Base-by-base conservation (phyloP, 2,888 invertebrate species). In the Caenorhabditis imperialis region DNA sequence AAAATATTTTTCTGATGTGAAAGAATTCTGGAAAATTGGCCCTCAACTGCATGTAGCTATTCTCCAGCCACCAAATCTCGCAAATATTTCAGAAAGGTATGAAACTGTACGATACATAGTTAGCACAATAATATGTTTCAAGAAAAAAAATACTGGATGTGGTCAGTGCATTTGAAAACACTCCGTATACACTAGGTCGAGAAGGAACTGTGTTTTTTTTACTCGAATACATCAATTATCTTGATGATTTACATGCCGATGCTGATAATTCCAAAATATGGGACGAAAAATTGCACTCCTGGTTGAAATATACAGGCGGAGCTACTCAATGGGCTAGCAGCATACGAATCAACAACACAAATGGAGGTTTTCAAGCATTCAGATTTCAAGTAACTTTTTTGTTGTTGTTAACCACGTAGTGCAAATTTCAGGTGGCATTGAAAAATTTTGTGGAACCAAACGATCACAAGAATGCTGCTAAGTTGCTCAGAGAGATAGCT, bases 201-300 rank as follows among this genome's bases (percentile, higher is more conserved):
- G 83, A 84, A 51, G 87, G 84, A 20, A 88, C 88, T 3, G 85
- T 88, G 38, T 88, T 88, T 75, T 88, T 86, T 62, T 72, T 88
- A 35, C 44, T 85, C 7, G 85, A 85, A 44, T 88, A 85, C 61
- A 33, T 86, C 35, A 85, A 86, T 51, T 84, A 86, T 53, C 60
- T 87, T 37, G 81, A 85, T 47, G 78, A 83, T 35, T 57, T 86
- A 60, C 85, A 86, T 71, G 86, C 83, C 4, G 86, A 87, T 65
- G 67, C 84, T 22, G 87, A 87, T 25, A 78, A 88, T 61, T 84
- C 85, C 3, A 75, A 78, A 27, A 62, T 88, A 23, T 88, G 88
- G 88, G 77, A 85, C 20, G 63, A 51, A 6, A 85, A 86, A 58
- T 61, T 87, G 25, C 77, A 60, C 37, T 86, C 86, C 7, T 88